These are phyloP conservation scores for Hepsetus odoe DNA, from an alignment of 2,113 vertebrate species.

Conservation along the genomic window DNA sequence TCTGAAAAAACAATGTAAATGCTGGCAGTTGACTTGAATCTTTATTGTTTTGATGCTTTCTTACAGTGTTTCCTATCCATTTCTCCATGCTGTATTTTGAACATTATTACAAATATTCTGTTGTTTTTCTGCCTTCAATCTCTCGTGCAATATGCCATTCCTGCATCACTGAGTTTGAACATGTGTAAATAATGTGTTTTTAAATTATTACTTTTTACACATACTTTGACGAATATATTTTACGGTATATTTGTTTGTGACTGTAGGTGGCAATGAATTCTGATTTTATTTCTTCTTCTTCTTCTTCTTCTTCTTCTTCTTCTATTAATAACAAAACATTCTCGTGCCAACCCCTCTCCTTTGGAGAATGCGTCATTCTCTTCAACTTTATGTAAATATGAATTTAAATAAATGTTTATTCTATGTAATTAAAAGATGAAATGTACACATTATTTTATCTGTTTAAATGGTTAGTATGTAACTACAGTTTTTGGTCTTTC, in stretches of 20 bases:
- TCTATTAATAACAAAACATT: conserved; percentile 20
- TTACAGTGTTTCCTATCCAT: conserved; percentile 3
- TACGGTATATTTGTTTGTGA: conserved; percentile 41
- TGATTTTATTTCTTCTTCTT: neutral
- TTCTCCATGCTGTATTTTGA: conserved; percentile 23
- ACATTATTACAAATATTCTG: neutral
- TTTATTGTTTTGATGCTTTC: conserved; percentile 15
- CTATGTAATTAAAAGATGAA: conserved; percentile 34
- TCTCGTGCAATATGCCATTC: conserved; percentile 39
- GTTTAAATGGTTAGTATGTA: conserved; percentile 28
- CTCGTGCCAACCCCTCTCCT: conserved; percentile 29
- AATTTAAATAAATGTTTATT: conserved; percentile 30
- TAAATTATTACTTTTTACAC: conserved; percentile 44
- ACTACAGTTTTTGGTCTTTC: conserved; percentile 26
- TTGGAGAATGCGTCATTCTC: neutral
- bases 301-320: neutral
- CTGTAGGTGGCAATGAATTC: conserved; percentile 25
- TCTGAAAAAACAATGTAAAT: neutral
- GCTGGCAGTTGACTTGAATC: conserved; percentile 35
- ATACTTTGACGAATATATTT: conserved; percentile 6
- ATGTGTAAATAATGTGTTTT: conserved; percentile 41
- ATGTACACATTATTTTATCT: conserved; percentile 36
- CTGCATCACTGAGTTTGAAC: neutral
- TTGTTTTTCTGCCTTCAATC: conserved; percentile 24
- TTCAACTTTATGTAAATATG: conserved; percentile 31